A percentile compares a stretch with the other conserved stretches of the same genome.
Conservation (phyloP, 35 echinoderm and acorn worm species). For the Apostichopus parvimensis region DNA sequence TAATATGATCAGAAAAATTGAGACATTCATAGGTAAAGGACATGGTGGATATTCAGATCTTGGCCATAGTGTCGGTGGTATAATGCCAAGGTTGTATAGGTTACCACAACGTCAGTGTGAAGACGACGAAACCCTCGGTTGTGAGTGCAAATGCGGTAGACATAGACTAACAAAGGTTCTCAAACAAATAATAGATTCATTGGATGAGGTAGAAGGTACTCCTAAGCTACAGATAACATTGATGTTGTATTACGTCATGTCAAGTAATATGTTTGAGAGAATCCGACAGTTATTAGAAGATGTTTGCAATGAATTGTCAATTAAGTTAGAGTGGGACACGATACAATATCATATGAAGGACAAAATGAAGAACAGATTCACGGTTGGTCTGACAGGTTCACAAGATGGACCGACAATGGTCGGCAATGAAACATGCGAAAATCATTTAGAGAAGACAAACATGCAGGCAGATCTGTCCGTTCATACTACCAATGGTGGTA, state of each 20-base stretch:
- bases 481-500: too few species aligned
- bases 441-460: too few species aligned
- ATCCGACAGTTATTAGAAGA: not conserved
- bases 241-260: slow-evolving; percentile 42
- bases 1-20: slow-evolving; percentile 2
- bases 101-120: not conserved
- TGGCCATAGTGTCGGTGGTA: slow-evolving; percentile 3
- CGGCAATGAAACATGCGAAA: too few species aligned
- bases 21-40: slow-evolving; percentile 19
- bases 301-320: not conserved
- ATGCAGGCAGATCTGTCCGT: too few species aligned
- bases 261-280: slow-evolving; percentile 13
- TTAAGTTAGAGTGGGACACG: slow-evolving; percentile 20
- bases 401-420: not conserved
- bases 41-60: not conserved
- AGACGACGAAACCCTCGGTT: not conserved
- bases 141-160: not conserved
- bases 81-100: slow-evolving; percentile 20
- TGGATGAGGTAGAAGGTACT: not conserved
- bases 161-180: not conserved
- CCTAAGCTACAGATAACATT: not conserved
- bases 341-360: not conserved
- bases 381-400: not conserved
- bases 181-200: not conserved
- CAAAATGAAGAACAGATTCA: not conserved